A percentile compares a stretch with the other conserved stretches of the same genome.
These are phyloP conservation scores for Caenorhabditis sulstoni DNA, from an alignment of 2,888 invertebrate genomes.

Conservation along the genomic window DNA sequence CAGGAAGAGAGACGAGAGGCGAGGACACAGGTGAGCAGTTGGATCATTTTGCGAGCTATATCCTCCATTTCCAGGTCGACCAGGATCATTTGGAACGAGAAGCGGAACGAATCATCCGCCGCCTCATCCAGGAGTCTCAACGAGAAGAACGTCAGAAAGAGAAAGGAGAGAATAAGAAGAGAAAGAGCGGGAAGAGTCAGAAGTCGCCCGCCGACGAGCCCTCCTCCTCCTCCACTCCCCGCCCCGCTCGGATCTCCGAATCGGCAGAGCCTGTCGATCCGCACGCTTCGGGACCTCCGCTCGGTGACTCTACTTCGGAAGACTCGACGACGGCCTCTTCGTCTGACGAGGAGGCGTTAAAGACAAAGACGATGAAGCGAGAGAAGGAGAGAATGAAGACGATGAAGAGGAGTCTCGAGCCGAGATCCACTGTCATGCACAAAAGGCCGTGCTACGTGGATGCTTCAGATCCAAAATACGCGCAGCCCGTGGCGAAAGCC, in stretches of 20 bases:
- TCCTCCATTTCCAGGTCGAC: conserved; percentile 21
- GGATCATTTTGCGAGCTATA: no score
- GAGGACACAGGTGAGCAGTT: conserved; percentile 1
- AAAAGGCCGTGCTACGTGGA: conserved; percentile 42
- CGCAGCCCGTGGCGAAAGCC: neutral
- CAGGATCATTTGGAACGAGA: conserved; percentile 43
- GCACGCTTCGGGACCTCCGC: conserved; percentile 4
- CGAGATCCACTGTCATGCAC: conserved; percentile 24
- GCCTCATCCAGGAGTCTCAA: conserved; percentile 38
- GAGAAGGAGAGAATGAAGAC: conserved; percentile 46
- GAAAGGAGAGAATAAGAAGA: neutral
- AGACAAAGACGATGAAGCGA: conserved; percentile 9
- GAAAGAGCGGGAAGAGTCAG: neutral
- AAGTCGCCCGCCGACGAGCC: neutral
- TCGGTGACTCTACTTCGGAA: conserved; percentile 11
- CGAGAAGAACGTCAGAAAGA: conserved; percentile 13
- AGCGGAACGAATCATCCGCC: conserved; percentile 47
- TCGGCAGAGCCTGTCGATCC: conserved; percentile 3
- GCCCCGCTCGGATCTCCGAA: neutral
- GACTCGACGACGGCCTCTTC: conserved; percentile 19
- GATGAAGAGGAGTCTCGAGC: conserved; percentile 17
- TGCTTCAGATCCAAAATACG: conserved; percentile 36
- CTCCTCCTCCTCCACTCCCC: neutral
- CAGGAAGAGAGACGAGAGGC: conserved; percentile 5
- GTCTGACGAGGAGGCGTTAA: conserved; percentile 41